Base-by-base conservation (phyloP, 2,113 vertebrate species). In the Parus major region DNA sequence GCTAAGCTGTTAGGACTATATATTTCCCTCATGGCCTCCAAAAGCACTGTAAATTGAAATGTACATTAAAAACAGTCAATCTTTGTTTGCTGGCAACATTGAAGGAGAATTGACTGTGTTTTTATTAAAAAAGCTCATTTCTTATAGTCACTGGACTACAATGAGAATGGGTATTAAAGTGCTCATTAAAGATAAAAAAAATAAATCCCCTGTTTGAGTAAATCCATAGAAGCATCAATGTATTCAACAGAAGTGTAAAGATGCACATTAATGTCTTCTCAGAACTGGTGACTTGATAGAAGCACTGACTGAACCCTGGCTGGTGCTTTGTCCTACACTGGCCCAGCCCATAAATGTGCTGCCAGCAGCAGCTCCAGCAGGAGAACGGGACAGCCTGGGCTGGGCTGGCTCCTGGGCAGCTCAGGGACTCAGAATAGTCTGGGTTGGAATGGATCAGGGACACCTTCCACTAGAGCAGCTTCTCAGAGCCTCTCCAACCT, bases 11-110 rank as follows among this genome's bases (percentile, higher is more conserved):
- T 97, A 96, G 95, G 85, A 93, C 93, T 94, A 36, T 88, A 18
- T 97, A 95, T 98, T 98, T 97, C 91, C 84, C 82, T 88, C 93
- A 83, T 95, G 96, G 83, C 49, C 88, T 97, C 64, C 75, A 53
- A 96, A 96, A 91, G 91, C 71, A 88, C 57, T 69, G 60, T 85
- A 97, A 97, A 97, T 97, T 97, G 92, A 97, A 97, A 98, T 92
- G 82, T 90, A 95, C 95, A 96, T 97, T 96, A 95, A 97, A 97
- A 97, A 52, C 68, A 97, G 82, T 97, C 95, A 96, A 82, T 97
- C 88, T 96, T 85, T 94, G 79, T 82, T 97, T 97, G 88, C 73
- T 47, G 69, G 93, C 46, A 96, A 93, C 79, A 87, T 6, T 44
- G 79, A 93, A 86, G 50, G 55, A 63, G 59, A 97, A 96, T 79